These are phyloP conservation scores for Megaleporinus macrocephalus DNA, from an alignment of 2,113 vertebrate species.

Conservation along the genomic window DNA sequence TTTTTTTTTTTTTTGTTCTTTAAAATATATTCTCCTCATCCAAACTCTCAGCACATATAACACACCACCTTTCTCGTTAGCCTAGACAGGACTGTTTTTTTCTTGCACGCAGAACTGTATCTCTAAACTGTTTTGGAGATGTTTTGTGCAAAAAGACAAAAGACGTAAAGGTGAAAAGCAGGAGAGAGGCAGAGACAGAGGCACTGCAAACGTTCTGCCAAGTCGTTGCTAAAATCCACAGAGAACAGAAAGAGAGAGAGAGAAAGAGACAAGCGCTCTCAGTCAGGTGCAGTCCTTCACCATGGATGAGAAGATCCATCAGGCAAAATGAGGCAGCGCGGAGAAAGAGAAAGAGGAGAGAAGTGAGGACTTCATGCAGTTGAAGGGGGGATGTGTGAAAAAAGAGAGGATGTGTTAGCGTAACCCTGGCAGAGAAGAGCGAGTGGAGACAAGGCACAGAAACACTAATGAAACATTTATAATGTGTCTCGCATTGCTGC, in stretches of 20 bases:
- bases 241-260: neutral
- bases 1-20: no score
- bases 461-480: conserved; percentile 55
- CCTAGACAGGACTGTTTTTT: neutral
- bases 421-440: conserved; percentile 52
- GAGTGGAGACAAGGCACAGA: conserved; percentile 36
- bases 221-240: neutral
- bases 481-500: conserved; percentile 56
- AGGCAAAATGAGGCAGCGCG: neutral
- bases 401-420: conserved; percentile 4
- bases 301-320: conserved; percentile 33
- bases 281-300: neutral
- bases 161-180: neutral
- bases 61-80: conserved; percentile 1
- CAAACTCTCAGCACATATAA: conserved; percentile 16
- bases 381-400: conserved; percentile 10
- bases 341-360: neutral
- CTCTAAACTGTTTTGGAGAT: conserved; percentile 16
- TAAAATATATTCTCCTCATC: neutral
- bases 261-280: neutral
- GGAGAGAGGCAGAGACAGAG: neutral
- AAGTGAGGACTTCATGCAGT: conserved; percentile 8
- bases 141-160: conserved; percentile 2
- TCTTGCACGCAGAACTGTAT: neutral
- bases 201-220: neutral